Conservation (phyloP, 2,797 vertebrate genomes). For the Falco novaeseelandiae region DNA sequence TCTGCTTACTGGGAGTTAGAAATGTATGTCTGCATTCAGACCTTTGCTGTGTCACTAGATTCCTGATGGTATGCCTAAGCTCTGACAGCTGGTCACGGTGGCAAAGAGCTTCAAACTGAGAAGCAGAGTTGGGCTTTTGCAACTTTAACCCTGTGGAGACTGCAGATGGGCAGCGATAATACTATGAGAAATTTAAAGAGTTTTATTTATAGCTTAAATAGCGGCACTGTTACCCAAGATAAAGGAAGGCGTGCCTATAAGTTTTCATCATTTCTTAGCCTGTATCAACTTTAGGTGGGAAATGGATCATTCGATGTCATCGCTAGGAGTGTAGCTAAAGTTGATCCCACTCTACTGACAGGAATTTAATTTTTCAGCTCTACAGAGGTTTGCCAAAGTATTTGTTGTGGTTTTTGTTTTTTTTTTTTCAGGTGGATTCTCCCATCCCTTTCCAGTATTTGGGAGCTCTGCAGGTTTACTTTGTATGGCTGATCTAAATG, state of each 20-base stretch:
- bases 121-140: background rate
- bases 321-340: background rate
- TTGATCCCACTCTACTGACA: background rate
- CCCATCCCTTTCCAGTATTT: background rate
- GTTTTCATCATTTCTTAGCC: background rate
- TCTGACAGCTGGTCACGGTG: constrained; percentile 25
- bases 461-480: background rate
- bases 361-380: background rate
- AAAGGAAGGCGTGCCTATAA: background rate
- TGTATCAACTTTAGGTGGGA: background rate
- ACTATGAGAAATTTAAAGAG: background rate
- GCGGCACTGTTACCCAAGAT: background rate
- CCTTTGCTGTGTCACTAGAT: constrained; percentile 45
- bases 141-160: constrained; percentile 9
- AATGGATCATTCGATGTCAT: background rate
- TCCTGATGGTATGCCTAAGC: constrained; percentile 27
- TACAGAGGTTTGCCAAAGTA: background rate
- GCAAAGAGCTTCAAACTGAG: background rate
- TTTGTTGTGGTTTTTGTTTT: background rate
- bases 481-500: background rate
- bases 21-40: background rate
- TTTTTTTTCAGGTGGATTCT: background rate
- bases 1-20: background rate
- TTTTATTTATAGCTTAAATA: background rate
- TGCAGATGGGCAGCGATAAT: background rate